Conservation (phyloP, 2,888 invertebrate species). For the Apantesis nais region DNA sequence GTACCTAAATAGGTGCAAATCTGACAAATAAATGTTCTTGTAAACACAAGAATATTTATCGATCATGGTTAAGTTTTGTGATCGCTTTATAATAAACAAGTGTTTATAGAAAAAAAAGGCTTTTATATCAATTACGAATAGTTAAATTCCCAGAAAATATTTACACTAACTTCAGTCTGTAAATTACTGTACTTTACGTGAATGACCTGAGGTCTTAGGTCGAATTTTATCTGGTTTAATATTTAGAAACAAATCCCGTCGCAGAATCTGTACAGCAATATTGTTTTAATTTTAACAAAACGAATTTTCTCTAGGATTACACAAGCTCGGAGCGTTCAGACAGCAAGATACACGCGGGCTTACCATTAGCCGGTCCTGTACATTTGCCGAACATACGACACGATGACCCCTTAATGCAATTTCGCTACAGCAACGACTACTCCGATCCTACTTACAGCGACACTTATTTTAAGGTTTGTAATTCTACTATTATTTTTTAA, state of each 20-base stretch:
- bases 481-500: neutral
- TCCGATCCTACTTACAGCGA: constrained; percentile 89
- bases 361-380: constrained; percentile 92
- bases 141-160: neutral
- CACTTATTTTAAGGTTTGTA: constrained; percentile 81
- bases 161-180: neutral
- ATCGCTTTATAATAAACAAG: neutral
- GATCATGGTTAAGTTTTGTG: neutral
- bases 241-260: neutral
- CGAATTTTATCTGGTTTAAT: neutral
- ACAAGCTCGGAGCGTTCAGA: constrained; percentile 84
- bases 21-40: too few species aligned
- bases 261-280: neutral
- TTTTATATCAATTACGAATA: neutral
- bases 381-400: constrained; percentile 88
- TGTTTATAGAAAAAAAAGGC: neutral
- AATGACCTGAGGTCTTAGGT: neutral
- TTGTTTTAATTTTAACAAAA: neutral
- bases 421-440: constrained; percentile 90
- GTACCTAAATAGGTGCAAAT: too few species aligned
- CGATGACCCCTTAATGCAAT: constrained; percentile 78
- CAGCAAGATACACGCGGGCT: constrained; percentile 77
- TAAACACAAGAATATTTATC: too few species aligned
- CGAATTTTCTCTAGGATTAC: constrained; percentile 64
- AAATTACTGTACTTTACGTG: neutral